Percentiles rank a stretch among this genome's conserved stretches.
These are phyloP conservation scores for Oreamnos americanus DNA, from an alignment of 2,113 vertebrate species.

Conservation along the genomic window DNA sequence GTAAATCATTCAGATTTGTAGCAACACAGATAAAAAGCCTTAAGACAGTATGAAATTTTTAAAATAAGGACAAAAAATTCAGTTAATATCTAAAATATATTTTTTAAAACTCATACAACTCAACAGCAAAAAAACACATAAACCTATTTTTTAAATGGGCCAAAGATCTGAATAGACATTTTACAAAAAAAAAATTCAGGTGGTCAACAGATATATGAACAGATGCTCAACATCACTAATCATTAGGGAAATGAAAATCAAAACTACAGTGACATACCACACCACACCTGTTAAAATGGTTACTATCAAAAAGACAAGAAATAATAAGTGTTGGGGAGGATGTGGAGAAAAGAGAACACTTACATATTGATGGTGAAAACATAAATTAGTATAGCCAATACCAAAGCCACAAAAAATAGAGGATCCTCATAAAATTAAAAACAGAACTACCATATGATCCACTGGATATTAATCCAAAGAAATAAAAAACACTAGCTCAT, in stretches of 20 bases:
- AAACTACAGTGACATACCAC: background rate
- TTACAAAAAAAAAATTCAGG: background rate
- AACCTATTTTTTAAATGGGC: background rate
- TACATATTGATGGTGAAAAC: background rate
- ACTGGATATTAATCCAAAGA: background rate
- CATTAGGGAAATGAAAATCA: background rate
- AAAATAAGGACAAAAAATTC: background rate
- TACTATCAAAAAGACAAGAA: background rate
- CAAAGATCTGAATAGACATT: background rate
- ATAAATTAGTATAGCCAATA: background rate
- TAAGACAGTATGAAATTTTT: background rate
- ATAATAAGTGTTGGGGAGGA: background rate
- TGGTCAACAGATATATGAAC: background rate
- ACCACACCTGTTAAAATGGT: background rate
- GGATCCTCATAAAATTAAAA: background rate
- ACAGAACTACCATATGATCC: background rate
- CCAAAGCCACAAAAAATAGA: background rate
- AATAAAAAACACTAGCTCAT: background rate
- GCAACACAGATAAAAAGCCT: background rate
- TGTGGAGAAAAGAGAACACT: background rate
- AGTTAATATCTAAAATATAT: background rate
- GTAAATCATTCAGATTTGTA: background rate
- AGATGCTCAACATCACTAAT: background rate
- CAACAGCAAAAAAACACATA: background rate
- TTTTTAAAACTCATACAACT: background rate